Conservation (phyloP, 1,140 invertebrate genomes). For the Ceratitis capitata region DNA sequence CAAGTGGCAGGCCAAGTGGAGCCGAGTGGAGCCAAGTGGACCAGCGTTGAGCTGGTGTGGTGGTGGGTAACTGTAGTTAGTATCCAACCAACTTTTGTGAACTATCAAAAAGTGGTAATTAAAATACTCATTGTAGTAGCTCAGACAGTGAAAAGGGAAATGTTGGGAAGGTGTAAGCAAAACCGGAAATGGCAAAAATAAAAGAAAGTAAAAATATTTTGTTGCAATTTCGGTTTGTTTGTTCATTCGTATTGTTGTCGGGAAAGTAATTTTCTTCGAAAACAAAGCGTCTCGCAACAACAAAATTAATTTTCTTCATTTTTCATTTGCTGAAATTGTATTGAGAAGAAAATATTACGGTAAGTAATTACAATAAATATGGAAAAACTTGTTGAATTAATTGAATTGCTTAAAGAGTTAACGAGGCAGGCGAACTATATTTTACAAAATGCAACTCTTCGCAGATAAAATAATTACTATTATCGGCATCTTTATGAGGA, state of each 20-base stretch:
- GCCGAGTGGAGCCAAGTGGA: background rate
- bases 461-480: too few relatives aligned
- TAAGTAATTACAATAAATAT: background rate
- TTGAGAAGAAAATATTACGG: background rate
- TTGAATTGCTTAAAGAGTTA: background rate
- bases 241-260: background rate
- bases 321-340: background rate
- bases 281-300: background rate
- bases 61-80: background rate
- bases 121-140: background rate
- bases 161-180: background rate
- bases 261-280: background rate
- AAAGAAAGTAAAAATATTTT: constrained; percentile 3
- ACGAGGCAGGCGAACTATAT: too few relatives aligned
- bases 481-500: too few relatives aligned
- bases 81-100: constrained; percentile 14
- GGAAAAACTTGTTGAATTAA: background rate
- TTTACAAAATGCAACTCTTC: too few relatives aligned
- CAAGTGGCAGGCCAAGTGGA: background rate
- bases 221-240: background rate
- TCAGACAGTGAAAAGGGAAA: background rate
- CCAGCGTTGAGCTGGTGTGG: too few relatives aligned
- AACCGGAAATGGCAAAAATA: background rate
- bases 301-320: background rate
- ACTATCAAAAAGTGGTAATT: constrained; percentile 15